phyloP scores from a whole-genome alignment of 2,113 vertebrate genomes.

The Coreoperca whiteheadi region DNA sequence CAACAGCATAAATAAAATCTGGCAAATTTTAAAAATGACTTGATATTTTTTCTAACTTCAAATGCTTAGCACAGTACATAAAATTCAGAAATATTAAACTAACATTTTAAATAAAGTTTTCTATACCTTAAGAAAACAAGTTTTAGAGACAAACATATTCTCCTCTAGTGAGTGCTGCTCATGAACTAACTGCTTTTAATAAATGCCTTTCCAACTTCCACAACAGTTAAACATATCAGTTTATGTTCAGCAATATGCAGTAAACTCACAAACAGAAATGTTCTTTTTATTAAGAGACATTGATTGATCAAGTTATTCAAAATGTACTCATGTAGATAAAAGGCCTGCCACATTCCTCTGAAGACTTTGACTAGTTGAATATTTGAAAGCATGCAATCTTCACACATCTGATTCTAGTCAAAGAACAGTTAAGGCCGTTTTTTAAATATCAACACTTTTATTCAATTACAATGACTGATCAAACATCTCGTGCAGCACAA shows the following conservation, averaged over 20 bases:
- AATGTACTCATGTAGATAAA: not conserved
- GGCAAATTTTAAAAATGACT: not conserved
- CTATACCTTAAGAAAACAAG: not conserved
- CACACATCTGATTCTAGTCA: slow-evolving; percentile 15
- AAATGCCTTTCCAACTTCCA: not conserved
- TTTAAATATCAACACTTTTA: slow-evolving; percentile 1
- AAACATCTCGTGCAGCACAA: not conserved
- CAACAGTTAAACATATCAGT: not conserved
- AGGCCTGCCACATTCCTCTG: slow-evolving; percentile 11
- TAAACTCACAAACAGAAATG: not conserved
- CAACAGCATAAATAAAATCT: not conserved
- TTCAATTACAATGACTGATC: slow-evolving; percentile 4
- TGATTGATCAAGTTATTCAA: slow-evolving; percentile 10
- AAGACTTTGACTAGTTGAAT: slow-evolving; percentile 14
- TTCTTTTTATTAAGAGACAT: not conserved
- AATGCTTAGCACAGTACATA: not conserved
- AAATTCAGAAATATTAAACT: not conserved
- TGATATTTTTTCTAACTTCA: not conserved
- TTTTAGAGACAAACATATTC: not conserved
- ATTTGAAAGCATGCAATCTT: slow-evolving; percentile 26
- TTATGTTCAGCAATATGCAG: not conserved
- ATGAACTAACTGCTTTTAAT: not conserved
- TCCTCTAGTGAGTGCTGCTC: not conserved
- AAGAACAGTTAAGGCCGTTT: slow-evolving; percentile 21
- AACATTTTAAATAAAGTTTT: not conserved